phyloP scores from a whole-genome alignment of 2,113 vertebrate species.

The Mobula birostris region DNA sequence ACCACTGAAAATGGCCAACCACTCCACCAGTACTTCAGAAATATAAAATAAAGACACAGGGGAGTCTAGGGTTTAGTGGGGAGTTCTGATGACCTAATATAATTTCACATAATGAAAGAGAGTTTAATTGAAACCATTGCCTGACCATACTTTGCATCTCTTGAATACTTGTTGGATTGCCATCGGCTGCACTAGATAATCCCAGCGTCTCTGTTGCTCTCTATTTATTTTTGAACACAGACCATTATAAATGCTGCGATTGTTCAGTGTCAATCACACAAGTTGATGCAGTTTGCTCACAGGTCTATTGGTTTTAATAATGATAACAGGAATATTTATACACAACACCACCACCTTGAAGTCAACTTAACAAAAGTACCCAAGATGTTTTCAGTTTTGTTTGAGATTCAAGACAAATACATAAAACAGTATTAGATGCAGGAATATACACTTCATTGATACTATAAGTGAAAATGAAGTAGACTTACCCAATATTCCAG shows the following conservation, averaged over 20 bases:
- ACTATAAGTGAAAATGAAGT: not conserved
- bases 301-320: not conserved
- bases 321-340: not conserved
- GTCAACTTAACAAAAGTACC: not conserved
- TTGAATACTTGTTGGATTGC: not conserved
- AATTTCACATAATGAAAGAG: not conserved
- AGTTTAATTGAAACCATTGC: not conserved
- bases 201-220: too few species aligned
- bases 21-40: not conserved
- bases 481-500: conserved; percentile 59
- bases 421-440: not conserved
- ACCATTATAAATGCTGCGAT: not conserved
- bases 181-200: not conserved
- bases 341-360: not conserved
- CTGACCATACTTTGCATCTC: not conserved
- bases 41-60: not conserved
- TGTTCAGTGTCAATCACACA: not conserved
- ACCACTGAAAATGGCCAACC: not conserved
- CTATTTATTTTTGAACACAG: too few species aligned
- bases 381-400: not conserved
- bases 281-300: not conserved
- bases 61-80: not conserved
- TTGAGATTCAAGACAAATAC: not conserved
- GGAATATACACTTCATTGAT: too few species aligned
- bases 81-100: not conserved